A percentile compares a stretch with the other conserved stretches of the same genome.
These are phyloP conservation scores for Mythimna loreyi DNA, from an alignment of 2,888 invertebrate genomes.

Conservation along the genomic window DNA sequence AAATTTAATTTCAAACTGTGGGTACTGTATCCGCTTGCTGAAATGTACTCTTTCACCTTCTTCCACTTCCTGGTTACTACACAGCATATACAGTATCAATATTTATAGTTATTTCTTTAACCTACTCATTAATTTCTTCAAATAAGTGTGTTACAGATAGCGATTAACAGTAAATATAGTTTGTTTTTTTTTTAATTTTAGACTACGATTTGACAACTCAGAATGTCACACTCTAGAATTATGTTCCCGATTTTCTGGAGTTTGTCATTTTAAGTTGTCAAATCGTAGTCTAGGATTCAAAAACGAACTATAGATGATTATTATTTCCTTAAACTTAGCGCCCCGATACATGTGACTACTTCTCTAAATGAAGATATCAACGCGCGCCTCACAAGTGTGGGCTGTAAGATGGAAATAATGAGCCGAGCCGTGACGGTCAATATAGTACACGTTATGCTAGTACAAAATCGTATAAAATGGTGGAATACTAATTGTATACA, in stretches of 20 bases:
- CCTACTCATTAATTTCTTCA: background rate
- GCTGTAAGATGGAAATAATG: background rate
- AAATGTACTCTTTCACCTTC: background rate
- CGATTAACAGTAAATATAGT: no score
- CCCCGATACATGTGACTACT: background rate
- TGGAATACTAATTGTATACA: background rate
- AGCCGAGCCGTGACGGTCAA: constrained; percentile 16
- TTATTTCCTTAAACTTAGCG: background rate
- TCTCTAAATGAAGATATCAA: constrained; percentile 53
- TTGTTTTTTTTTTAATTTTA: no score
- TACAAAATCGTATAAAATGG: background rate
- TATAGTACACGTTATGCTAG: constrained; percentile 7
- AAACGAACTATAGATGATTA: background rate
- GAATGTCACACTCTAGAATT: no score
- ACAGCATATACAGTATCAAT: no score
- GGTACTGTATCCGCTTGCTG: no score
- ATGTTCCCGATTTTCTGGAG: no score
- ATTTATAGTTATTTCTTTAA: no score
- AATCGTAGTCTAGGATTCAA: no score
- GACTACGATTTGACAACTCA: no score
- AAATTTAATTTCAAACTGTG: no score
- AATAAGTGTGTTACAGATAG: background rate
- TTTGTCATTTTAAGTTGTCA: no score
- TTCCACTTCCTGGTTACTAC: background rate
- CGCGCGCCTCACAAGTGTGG: constrained; percentile 42